Percentiles rank a stretch among this genome's conserved stretches.
Conservation (phyloP, 2,888 invertebrate species). For the Nezara viridula region DNA sequence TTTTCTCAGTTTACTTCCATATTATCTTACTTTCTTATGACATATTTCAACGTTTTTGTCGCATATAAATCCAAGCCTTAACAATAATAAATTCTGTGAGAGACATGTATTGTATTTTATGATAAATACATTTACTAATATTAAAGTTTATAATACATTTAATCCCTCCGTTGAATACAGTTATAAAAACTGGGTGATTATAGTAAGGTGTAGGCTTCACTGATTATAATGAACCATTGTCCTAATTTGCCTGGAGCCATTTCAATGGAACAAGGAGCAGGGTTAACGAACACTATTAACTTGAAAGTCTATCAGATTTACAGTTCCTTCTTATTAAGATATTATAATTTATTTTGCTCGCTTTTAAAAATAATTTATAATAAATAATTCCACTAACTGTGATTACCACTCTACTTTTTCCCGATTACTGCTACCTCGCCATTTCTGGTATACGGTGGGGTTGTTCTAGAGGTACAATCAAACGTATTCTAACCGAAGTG, state of each 20-base stretch:
- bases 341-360: neutral
- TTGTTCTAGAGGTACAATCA: no score
- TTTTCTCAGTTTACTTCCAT: no score
- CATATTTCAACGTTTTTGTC: no score
- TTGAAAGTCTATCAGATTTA: neutral
- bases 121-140: neutral
- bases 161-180: neutral
- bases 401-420: no score
- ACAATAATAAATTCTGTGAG: no score
- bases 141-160: neutral
- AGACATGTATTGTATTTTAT: neutral
- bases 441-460: no score
- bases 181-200: neutral
- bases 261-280: neutral
- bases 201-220: neutral
- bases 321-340: neutral
- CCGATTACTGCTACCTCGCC: no score
- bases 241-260: neutral
- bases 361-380: neutral
- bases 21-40: no score
- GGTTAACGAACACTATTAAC: neutral
- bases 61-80: no score
- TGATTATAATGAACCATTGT: neutral
- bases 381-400: no score
- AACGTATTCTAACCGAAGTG: no score